Base-by-base conservation (phyloP, 92 coral and sea anemone genomes). In the Porites rus region DNA sequence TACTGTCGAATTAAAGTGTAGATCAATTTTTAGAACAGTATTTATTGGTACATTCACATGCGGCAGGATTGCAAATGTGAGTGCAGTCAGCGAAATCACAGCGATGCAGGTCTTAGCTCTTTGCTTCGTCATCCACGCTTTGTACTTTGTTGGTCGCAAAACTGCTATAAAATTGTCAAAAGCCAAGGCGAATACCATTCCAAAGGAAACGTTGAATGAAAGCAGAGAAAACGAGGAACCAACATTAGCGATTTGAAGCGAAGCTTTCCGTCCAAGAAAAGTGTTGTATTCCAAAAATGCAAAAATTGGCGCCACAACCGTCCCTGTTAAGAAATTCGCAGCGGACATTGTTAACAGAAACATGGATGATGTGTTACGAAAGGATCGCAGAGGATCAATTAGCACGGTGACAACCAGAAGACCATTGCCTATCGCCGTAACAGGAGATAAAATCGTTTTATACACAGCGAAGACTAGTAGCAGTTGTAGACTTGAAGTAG, bases 81-180 rank as follows among this genome's bases (percentile, higher is more conserved):
- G 13, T 1, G 78, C 86, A 58, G 12, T 56, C 43, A 81, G 7
- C 46, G 78, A 70, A 1, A 17, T 25, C 8, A 38, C 6, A 18
- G 71, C 71, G 22, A 77, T 63, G 71, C 38, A 38, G 18, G 62
- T 62, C 25, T 63, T 16, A 16, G 82, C 82, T 12, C 82, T 71
- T 77, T 28, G 52, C 59, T 54, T 56, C 17, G 77, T 81, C 17
- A 70, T 71, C 86, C 69, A 70, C 0, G 16, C 17, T 70, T 59
- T 70, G 78, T 81, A 70, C 69, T 81, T 81, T 38, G 86, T 61
- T 70, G 77, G 86, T 56, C 70, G 78, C 52, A 10, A 81, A 13
- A 81, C 86, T 18, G 86, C 86, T 7, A 70, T 81, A 20, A 81
- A 81, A 17, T 56, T 50, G 61, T 81, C 86, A 20, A 81, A 56